Percentiles rank a stretch among this genome's conserved stretches.
These are phyloP conservation scores for Sericinus montela DNA, from an alignment of 2,888 invertebrate species.

Conservation along the genomic window DNA sequence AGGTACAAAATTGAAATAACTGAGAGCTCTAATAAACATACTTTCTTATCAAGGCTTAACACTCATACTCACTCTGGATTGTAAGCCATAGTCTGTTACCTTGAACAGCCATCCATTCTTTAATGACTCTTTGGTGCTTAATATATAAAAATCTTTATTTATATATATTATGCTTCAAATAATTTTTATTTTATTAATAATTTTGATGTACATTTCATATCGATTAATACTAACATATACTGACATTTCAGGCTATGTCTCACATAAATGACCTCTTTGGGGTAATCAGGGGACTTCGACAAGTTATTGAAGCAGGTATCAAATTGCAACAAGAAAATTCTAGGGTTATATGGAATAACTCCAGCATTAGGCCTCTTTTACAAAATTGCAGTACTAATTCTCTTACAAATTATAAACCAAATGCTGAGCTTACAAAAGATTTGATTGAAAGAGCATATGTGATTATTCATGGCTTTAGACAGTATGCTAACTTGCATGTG, in stretches of 20 bases:
- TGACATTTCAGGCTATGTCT: slow-evolving; percentile 72
- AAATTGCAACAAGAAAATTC: slow-evolving; percentile 82
- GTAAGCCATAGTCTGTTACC: too few relatives aligned
- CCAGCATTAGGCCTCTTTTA: slow-evolving; percentile 79
- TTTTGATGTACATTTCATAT: too few relatives aligned
- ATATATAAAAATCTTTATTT: too few relatives aligned
- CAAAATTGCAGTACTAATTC: slow-evolving; percentile 55
- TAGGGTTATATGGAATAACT: slow-evolving; percentile 83
- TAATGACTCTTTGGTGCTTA: too few relatives aligned
- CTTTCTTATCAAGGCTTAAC: too few relatives aligned
- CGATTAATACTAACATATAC: slow-evolving; percentile 5
- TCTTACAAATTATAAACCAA: slow-evolving; percentile 42
- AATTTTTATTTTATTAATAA: too few relatives aligned
- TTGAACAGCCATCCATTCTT: too few relatives aligned
- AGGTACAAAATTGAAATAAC: too few relatives aligned
- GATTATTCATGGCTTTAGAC: slow-evolving; percentile 84
- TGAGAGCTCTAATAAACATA: too few relatives aligned
- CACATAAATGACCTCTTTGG: slow-evolving; percentile 82
- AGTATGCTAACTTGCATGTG: slow-evolving; percentile 70
- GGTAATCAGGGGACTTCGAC: slow-evolving; percentile 83
- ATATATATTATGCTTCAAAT: too few relatives aligned
- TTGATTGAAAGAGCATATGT: slow-evolving; percentile 82
- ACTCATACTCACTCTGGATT: too few relatives aligned
- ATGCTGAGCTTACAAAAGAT: slow-evolving; percentile 49
- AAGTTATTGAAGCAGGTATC: slow-evolving; percentile 82